These are phyloP conservation scores for Triplophysa tibetana DNA, from an alignment of 2,113 vertebrate species.

Conservation along the genomic window DNA sequence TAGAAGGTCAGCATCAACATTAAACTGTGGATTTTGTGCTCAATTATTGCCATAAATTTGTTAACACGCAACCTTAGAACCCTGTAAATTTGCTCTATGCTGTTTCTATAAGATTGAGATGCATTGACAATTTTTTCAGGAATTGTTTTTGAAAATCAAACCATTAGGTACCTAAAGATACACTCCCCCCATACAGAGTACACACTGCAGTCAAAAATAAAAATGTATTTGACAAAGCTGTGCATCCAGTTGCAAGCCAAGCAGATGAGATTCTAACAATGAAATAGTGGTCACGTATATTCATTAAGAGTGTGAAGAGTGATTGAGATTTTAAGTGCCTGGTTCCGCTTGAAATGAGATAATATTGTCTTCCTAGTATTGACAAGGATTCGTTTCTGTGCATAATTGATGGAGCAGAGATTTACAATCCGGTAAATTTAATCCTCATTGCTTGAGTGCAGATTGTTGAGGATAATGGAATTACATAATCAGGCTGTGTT, in stretches of 20 bases:
- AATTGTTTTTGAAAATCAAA: too few species aligned
- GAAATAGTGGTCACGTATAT: conserved; percentile 7
- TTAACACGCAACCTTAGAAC: neutral
- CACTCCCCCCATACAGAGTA: neutral
- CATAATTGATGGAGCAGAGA: conserved; percentile 61
- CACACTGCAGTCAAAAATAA: conserved; percentile 15
- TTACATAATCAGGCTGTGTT: conserved; percentile 68
- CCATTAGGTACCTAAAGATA: too few species aligned
- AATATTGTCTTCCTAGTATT: conserved; percentile 39
- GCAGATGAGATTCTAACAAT: conserved; percentile 30
- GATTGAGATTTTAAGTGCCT: conserved; percentile 39
- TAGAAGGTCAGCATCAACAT: neutral
- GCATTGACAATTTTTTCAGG: too few species aligned
- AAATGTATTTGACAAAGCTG: conserved; percentile 12
- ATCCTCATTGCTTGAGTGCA: conserved; percentile 65
- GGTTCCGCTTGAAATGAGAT: conserved; percentile 30
- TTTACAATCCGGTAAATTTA: conserved; percentile 68
- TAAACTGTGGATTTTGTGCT: neutral
- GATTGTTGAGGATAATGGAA: conserved; percentile 70
- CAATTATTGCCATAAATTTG: neutral
- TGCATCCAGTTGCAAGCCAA: conserved; percentile 2
- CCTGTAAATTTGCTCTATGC: neutral
- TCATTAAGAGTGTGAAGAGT: conserved; percentile 21
- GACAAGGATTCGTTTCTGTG: conserved; percentile 30
- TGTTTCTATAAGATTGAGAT: too few species aligned